phyloP scores from a whole-genome alignment of 2,888 invertebrate species.

The Saturnia japonica region DNA sequence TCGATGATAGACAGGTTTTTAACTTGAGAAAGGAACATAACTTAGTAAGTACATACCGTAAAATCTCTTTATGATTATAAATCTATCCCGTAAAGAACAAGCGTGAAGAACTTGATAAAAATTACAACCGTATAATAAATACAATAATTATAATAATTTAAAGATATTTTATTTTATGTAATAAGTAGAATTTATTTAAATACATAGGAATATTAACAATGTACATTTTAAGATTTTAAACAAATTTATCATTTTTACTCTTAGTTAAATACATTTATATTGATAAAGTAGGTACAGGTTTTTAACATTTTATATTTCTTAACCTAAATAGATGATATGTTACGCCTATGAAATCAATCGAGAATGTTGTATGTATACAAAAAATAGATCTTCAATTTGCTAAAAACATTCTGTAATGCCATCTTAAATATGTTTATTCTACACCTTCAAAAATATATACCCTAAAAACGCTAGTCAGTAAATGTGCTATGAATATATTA shows the following conservation, averaged over 20 bases:
- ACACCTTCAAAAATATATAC: not conserved
- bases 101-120: not conserved
- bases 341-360: not conserved
- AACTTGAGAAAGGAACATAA: too few species aligned
- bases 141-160: not conserved
- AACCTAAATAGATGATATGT: slow-evolving; percentile 7
- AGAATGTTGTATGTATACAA: too few species aligned
- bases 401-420: too few species aligned
- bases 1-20: too few species aligned
- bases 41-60: too few species aligned
- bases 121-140: not conserved
- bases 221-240: too few species aligned
- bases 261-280: not conserved
- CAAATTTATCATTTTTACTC: not conserved
- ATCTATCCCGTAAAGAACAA: not conserved
- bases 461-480: not conserved
- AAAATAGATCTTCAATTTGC: too few species aligned
- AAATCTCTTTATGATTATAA: too few species aligned
- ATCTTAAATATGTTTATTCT: not conserved
- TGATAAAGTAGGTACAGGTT: not conserved
- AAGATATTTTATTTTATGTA: not conserved
- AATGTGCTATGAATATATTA: not conserved
- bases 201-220: not conserved
- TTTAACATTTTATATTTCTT: not conserved
- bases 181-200: not conserved